These are phyloP conservation scores for Picus viridis DNA, from an alignment of 2,797 vertebrate genomes.

Conservation along the genomic window DNA sequence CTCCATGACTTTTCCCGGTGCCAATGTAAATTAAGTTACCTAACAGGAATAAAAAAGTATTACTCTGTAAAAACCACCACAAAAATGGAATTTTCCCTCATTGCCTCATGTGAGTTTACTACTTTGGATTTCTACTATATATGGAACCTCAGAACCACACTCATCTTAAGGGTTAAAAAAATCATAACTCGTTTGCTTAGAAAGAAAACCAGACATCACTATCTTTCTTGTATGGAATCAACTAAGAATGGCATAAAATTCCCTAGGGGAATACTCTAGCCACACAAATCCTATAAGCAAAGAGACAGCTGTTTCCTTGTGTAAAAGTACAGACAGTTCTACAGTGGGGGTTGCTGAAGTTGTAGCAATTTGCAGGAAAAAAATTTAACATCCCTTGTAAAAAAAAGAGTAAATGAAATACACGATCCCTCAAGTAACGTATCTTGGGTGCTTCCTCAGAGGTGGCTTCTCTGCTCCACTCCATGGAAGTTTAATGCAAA, in stretches of 20 bases:
- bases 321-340: neutral
- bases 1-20: too few relatives aligned
- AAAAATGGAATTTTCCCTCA: neutral
- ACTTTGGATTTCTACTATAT: neutral
- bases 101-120: neutral
- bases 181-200: neutral
- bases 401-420: neutral
- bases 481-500: neutral
- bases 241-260: neutral
- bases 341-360: neutral
- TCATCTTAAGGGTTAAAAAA: neutral
- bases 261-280: neutral
- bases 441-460: neutral
- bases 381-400: neutral
- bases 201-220: neutral
- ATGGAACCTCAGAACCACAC: neutral
- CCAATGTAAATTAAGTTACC: neutral
- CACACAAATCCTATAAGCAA: neutral
- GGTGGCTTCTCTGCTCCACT: neutral
- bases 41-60: neutral
- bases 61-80: neutral
- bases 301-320: neutral
- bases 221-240: neutral
- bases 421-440: accelerated
- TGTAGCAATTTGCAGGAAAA: neutral